Base-by-base conservation (phyloP, 2,888 invertebrate genomes). In the Eretmocerus hayati region DNA sequence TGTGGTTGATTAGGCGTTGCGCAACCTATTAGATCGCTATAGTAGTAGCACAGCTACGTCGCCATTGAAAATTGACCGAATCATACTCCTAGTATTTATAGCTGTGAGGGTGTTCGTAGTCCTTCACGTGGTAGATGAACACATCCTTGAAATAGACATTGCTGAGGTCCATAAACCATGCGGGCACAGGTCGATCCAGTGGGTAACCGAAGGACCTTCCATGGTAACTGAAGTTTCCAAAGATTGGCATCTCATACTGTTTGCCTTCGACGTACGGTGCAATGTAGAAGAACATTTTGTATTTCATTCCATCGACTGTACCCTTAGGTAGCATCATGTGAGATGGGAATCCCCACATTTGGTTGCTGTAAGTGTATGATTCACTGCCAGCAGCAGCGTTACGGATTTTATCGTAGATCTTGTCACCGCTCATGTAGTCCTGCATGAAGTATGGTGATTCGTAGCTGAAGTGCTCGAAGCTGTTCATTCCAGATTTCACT, bases 261-360 rank as follows among this genome's bases (percentile, higher is more conserved):
- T 73, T 71, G 33, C 76, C 73, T 37, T 78, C 78, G 26, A 72
- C 75, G 65, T 76, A 70, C 37, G 80, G 79, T 22, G 75, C 74
- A 48, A 84, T 72, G 69, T 78, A 77, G 58, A 79, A 80, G 75
- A 80, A 76, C 55, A 84, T 66, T 56, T 79, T 74, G 73, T 75
- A 82, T 18, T 76, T 75, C 78, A 83, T 79, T 49, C 85, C 84
- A 37, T 76, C 81, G 57, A 70, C 69, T 59, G 71, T 77, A 50
- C 81, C 85, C 65, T 77, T 81, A 58, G 85, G 85, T 44, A 85
- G 67, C 61, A 80, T 67, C 40, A 85, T 69, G 56, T 81, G 77
- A 52, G 77, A 73, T 9, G 83, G 81, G 65, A 77, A 77, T 11
- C 60, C 63, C 49, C 60, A 64, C 31, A 56, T 13, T 32, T 56